Evolutionary conservation across 2,888 invertebrate species (phyloP).

Genomic region (Apodemia mormo): DNA sequence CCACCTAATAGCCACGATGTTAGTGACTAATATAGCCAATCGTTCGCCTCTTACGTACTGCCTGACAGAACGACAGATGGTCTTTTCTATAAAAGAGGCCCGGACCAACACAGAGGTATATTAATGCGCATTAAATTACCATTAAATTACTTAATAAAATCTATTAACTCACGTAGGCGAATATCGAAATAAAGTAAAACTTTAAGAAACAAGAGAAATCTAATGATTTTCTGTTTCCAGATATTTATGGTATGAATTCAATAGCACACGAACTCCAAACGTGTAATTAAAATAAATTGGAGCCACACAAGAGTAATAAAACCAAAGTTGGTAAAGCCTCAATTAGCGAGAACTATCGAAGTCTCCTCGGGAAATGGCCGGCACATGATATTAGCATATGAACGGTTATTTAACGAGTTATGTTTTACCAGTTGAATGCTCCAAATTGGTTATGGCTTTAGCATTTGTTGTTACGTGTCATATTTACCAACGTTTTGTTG

Average conservation of each 20-base stretch:
- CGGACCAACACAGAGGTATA: no score
- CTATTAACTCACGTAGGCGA: background rate
- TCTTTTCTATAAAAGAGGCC: no score
- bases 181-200: background rate
- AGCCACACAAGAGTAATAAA: conserved; percentile 26
- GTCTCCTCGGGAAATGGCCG: background rate
- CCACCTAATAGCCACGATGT: no score
- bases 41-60: no score
- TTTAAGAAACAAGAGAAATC: background rate
- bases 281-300: conserved; percentile 36
- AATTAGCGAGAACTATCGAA: conserved; percentile 31
- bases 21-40: no score
- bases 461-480: background rate
- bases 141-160: background rate
- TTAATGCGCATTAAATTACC: no score
- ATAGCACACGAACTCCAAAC: background rate
- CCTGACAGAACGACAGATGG: no score
- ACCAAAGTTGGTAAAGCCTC: conserved; percentile 28
- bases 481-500: background rate
- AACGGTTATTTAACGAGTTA: conserved; percentile 15
- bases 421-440: conserved; percentile 4
- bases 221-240: background rate
- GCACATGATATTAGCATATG: conserved; percentile 9
- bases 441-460: background rate
- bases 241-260: background rate